Conservation (phyloP, 2,113 vertebrate species). For the Lampris incognitus region DNA sequence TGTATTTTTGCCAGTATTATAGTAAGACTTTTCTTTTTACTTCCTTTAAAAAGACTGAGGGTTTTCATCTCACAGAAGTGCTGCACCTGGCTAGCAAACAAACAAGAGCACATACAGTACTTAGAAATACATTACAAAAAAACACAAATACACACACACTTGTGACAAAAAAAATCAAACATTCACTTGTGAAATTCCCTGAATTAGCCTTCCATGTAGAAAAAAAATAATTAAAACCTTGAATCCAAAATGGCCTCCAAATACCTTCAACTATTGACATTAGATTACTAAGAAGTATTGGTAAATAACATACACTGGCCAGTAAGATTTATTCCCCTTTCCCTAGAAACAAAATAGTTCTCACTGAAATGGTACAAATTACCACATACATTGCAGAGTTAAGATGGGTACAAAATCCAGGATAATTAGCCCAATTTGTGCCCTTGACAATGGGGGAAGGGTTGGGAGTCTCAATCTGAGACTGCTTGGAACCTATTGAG, state of each 20-base stretch:
- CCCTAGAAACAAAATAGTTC: conserved; percentile 40
- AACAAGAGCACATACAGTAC: too few species aligned
- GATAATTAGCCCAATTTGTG: too few species aligned
- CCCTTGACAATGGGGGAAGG: too few species aligned
- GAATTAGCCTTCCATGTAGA: conserved; percentile 49
- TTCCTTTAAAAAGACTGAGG: background rate
- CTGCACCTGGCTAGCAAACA: background rate
- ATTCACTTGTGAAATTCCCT: conserved; percentile 70
- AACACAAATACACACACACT: background rate
- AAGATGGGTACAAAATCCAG: background rate
- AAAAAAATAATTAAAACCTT: conserved; percentile 44
- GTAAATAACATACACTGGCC: conserved; percentile 50
- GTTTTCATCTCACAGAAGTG: conserved; percentile 2
- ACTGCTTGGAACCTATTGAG: too few species aligned
- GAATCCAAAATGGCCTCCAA: conserved; percentile 42
- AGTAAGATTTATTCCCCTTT: conserved; percentile 6
- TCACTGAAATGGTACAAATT: background rate
- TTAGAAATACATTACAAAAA: too few species aligned
- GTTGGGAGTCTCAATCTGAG: too few species aligned
- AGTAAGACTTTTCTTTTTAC: background rate
- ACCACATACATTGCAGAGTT: background rate
- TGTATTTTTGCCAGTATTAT: background rate
- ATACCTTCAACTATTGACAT: conserved; percentile 24
- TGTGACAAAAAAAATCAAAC: conserved; percentile 17
- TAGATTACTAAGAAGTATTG: conserved; percentile 19